phyloP scores from a whole-genome alignment of 2,113 vertebrate genomes.

The Lepus americanus region DNA sequence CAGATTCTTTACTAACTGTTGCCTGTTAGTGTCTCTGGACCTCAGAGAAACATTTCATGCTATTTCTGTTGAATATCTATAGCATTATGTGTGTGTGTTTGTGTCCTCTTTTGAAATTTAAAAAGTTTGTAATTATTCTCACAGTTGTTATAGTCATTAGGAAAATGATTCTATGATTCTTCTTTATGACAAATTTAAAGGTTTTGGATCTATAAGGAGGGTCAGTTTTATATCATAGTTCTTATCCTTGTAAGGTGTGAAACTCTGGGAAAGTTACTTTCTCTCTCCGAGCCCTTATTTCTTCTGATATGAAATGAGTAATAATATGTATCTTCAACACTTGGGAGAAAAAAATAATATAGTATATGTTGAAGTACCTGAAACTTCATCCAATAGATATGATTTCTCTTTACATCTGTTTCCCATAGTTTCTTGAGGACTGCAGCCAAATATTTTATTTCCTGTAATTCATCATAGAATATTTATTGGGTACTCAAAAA shows the following conservation, averaged over 20 bases:
- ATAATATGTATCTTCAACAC: neutral
- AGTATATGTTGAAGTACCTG: neutral
- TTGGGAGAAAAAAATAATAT: conserved; percentile 53
- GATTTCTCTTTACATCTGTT: conserved; percentile 61
- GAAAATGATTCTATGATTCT: neutral
- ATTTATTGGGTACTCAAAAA: conserved; percentile 65
- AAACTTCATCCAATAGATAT: neutral
- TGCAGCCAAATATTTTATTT: conserved; percentile 57
- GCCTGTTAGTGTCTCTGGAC: neutral
- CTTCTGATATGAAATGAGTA: conserved; percentile 32
- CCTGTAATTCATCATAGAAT: conserved; percentile 52
- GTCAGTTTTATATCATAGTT: conserved; percentile 29
- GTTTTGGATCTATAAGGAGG: conserved; percentile 19
- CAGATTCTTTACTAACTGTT: neutral
- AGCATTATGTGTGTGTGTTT: neutral
- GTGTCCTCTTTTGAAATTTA: neutral
- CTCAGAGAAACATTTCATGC: neutral
- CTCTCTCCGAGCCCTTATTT: neutral
- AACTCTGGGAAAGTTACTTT: neutral
- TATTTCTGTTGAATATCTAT: neutral
- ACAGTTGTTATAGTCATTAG: neutral
- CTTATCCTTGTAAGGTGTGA: neutral
- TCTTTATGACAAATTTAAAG: neutral
- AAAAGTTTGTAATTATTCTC: neutral
- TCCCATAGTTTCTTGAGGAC: conserved; percentile 56